Percentiles rank a stretch among this genome's conserved stretches.
Conservation (phyloP, 2,113 vertebrate species). For the Ovibos moschatus region DNA sequence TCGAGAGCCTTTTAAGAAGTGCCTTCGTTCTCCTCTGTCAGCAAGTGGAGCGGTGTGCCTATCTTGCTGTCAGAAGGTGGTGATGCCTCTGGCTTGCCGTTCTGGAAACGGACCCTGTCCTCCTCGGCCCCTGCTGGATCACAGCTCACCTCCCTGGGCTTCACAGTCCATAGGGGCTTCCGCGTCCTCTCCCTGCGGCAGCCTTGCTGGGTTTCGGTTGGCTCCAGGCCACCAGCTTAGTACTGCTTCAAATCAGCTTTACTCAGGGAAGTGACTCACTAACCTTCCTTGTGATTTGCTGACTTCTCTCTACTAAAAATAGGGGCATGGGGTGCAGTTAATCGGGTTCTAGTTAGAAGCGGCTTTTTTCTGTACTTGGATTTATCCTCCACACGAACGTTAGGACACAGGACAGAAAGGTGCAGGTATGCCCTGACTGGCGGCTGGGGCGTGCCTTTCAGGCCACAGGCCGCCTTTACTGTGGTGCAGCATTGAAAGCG, state of each 20-base stretch:
- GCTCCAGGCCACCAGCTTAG: background rate
- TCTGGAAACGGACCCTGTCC: background rate
- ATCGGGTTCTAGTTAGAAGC: background rate
- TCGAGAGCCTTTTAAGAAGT: background rate
- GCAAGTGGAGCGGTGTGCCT: background rate
- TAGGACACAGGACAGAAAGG: background rate
- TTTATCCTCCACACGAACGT: background rate
- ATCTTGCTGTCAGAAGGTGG: background rate
- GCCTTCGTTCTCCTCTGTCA: background rate
- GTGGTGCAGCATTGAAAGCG: rapidly evolving
- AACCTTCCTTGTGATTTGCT: background rate
- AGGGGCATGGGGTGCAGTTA: background rate
- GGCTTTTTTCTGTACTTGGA: background rate
- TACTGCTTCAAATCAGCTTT: background rate
- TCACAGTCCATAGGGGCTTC: background rate
- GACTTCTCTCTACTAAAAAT: background rate
- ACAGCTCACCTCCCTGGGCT: background rate
- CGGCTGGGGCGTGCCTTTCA: rapidly evolving
- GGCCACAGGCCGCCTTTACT: background rate
- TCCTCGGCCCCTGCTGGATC: rapidly evolving
- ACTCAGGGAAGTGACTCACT: background rate
- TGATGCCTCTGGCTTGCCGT: background rate
- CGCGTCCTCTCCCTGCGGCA: background rate
- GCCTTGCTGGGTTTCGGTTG: background rate
- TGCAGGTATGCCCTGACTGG: background rate